These are phyloP conservation scores for Scartelaos histophorus DNA, from an alignment of 2,113 vertebrate genomes.

Conservation along the genomic window DNA sequence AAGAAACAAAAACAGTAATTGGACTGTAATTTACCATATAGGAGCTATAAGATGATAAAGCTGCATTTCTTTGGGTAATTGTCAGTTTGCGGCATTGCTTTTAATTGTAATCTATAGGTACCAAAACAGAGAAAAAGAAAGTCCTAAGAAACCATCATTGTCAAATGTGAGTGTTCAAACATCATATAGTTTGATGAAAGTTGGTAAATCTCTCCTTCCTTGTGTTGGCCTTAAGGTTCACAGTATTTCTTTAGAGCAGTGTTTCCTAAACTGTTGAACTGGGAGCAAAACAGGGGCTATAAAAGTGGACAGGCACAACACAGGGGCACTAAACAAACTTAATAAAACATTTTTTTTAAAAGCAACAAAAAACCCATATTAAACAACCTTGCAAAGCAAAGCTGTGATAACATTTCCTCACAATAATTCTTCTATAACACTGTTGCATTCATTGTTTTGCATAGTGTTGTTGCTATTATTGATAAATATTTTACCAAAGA, in stretches of 20 bases:
- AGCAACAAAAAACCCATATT: not conserved
- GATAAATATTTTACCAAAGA: not conserved
- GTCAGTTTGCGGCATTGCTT: no score
- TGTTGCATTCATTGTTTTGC: not conserved
- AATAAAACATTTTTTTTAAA: not conserved
- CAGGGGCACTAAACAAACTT: not conserved
- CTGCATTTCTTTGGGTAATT: not conserved
- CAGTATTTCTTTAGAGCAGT: not conserved
- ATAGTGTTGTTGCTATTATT: not conserved
- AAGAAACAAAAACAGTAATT: no score
- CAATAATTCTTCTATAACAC: not conserved
- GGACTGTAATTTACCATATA: not conserved
- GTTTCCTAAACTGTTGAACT: not conserved
- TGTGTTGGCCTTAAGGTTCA: not conserved
- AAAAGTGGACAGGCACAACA: not conserved
- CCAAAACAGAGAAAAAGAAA: not conserved
- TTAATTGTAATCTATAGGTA: no score
- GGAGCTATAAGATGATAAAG: not conserved
- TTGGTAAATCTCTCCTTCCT: conserved; percentile 13
- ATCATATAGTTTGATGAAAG: not conserved
- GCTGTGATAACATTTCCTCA: not conserved
- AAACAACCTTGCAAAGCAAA: not conserved
- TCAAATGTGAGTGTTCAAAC: not conserved
- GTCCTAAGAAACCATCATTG: not conserved
- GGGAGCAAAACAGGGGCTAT: not conserved